Percentiles rank a stretch among this genome's conserved stretches.
phyloP scores from a whole-genome alignment of 2,113 vertebrate species.

The Malurus elegans region DNA sequence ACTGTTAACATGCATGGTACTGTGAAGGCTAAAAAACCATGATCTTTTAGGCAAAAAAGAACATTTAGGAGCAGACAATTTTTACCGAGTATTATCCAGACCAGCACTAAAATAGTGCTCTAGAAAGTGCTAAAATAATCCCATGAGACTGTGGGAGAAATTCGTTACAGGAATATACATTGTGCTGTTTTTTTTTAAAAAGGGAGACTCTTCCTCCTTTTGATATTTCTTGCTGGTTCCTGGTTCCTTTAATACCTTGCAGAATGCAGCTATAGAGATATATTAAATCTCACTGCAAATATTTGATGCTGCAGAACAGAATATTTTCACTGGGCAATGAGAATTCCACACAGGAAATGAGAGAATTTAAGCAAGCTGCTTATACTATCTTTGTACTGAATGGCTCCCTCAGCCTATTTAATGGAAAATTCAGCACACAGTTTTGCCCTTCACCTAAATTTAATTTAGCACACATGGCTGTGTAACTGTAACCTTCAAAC shows the following conservation, averaged over 20 bases:
- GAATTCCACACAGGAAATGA: background rate
- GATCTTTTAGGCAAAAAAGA: background rate
- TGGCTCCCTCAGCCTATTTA: background rate
- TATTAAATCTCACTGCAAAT: conserved; percentile 22
- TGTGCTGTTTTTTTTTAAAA: background rate
- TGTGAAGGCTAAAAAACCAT: background rate
- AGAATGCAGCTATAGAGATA: background rate
- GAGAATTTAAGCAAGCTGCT: background rate
- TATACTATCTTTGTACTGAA: background rate
- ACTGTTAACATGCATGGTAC: background rate
- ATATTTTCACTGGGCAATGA: background rate
- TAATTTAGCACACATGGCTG: background rate
- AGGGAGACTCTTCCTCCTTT: background rate
- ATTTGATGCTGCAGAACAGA: background rate
- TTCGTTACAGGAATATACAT: background rate
- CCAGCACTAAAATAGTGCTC: background rate
- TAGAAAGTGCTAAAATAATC: background rate
- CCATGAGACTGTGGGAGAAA: background rate
- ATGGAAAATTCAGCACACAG: conserved; percentile 2
- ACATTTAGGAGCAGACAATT: background rate
- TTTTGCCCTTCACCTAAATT: conserved; percentile 5
- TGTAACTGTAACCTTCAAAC: background rate
- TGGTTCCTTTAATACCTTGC: background rate
- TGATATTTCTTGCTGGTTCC: background rate
- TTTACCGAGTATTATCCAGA: background rate